Evolutionary conservation across 2,797 vertebrate genomes (phyloP).

Genomic region (Hafferia zeledoni): DNA sequence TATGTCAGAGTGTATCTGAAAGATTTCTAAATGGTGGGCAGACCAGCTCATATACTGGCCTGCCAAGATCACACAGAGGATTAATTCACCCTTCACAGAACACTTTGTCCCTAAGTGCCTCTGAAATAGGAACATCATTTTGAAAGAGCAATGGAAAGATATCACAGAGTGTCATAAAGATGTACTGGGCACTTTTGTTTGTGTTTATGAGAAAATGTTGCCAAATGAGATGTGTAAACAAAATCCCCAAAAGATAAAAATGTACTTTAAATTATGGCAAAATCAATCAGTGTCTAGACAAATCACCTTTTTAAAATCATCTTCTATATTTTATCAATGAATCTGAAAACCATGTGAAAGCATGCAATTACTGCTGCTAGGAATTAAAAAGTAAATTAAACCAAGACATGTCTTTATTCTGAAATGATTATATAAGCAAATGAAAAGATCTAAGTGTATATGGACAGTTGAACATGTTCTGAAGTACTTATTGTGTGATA

Average conservation of each 20-base stretch:
- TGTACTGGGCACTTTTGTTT: neutral
- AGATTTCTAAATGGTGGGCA: conserved; percentile 65
- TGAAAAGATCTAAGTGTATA: neutral
- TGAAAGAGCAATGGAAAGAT: conserved; percentile 42
- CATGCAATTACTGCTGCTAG: neutral
- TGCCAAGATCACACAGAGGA: conserved; percentile 23
- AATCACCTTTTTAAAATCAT: neutral
- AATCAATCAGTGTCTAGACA: neutral
- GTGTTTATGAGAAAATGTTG: conserved; percentile 14
- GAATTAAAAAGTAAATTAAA: neutral
- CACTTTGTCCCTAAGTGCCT: conserved; percentile 59
- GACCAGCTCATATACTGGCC: conserved; percentile 35
- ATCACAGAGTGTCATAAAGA: neutral
- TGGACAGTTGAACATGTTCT: neutral
- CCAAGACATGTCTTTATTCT: neutral
- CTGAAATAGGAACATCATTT: conserved; percentile 81
- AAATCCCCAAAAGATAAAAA: neutral
- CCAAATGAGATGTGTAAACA: neutral
- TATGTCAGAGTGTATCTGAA: conserved; percentile 52
- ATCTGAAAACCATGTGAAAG: neutral
- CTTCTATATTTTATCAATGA: neutral
- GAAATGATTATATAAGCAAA: neutral
- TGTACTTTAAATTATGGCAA: conserved; percentile 28
- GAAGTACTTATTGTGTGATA: neutral
- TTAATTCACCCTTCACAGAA: conserved; percentile 58